Percentiles rank a stretch among this genome's conserved stretches.
Evolutionary conservation across 2,888 invertebrate genomes (phyloP).

Genomic region (Brenthis hecate): DNA sequence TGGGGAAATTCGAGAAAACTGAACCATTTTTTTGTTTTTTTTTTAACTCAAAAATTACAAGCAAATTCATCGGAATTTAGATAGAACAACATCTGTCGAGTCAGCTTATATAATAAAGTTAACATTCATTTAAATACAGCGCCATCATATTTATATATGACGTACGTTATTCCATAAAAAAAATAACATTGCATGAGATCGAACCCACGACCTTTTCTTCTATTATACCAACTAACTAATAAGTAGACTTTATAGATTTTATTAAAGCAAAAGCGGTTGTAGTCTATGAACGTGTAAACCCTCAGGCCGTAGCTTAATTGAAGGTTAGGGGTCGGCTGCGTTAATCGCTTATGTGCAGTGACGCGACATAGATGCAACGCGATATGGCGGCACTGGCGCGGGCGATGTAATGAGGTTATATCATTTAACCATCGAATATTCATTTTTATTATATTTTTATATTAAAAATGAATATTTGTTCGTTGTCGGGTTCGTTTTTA

Average conservation of each 20-base stretch:
- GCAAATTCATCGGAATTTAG: no score
- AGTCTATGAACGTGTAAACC: slow-evolving; percentile 17
- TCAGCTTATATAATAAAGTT: no score
- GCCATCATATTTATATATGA: no score
- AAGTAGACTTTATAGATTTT: slow-evolving; percentile 7
- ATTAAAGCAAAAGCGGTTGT: slow-evolving; percentile 9
- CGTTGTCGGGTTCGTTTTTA: no score
- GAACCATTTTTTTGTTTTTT: no score
- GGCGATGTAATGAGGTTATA: slow-evolving; percentile 12
- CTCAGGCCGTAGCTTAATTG: slow-evolving; percentile 14
- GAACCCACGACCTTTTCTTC: neutral
- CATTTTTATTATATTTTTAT: slow-evolving; percentile 13
- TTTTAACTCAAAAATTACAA: no score
- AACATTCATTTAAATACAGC: no score
- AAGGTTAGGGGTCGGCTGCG: slow-evolving; percentile 12
- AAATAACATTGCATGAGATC: no score
- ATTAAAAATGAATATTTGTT: neutral
- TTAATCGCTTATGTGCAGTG: slow-evolving; percentile 17
- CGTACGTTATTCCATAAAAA: no score
- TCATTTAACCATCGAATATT: slow-evolving; percentile 12
- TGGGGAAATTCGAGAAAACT: no score
- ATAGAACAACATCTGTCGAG: no score
- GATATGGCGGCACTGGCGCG: slow-evolving; percentile 2
- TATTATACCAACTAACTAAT: neutral
- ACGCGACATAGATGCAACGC: slow-evolving; percentile 13